phyloP scores from a whole-genome alignment of 2,113 vertebrate species.

The Cichladusa arquata region DNA sequence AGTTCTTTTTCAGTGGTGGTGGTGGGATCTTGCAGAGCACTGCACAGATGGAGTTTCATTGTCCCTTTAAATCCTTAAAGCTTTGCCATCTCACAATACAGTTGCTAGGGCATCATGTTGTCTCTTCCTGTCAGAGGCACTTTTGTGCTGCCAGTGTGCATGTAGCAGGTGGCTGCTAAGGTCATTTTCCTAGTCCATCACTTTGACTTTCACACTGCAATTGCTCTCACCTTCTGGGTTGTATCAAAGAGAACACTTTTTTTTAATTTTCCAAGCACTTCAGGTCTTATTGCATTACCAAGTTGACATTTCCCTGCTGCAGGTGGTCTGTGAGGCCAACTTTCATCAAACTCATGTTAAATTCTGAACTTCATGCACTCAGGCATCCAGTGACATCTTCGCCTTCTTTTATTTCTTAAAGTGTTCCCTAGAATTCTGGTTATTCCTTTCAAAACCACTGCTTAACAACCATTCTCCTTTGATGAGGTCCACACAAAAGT shows the following conservation, averaged over 20 bases:
- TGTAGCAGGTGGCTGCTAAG: not conserved
- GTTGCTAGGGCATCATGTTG: not conserved
- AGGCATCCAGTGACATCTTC: not conserved
- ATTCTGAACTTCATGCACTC: not conserved
- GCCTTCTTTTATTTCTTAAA: not conserved
- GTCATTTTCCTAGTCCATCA: constrained; percentile 1
- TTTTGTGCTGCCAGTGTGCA: not conserved
- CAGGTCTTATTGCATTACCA: not conserved
- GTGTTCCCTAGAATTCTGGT: not conserved
- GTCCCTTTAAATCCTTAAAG: not conserved
- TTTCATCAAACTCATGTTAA: not conserved
- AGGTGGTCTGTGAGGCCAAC: not conserved
- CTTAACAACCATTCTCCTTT: not conserved
- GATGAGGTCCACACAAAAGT: not conserved
- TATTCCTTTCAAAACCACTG: not conserved
- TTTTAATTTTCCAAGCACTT: not conserved
- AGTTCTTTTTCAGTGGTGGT: not conserved
- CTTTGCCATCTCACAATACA: not conserved
- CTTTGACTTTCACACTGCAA: not conserved
- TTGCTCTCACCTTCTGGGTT: not conserved
- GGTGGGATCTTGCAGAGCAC: not conserved
- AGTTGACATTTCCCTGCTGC: not conserved
- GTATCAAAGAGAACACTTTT: not conserved
- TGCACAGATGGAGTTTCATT: not conserved
- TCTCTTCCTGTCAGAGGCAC: constrained; percentile 2